phyloP scores from a whole-genome alignment of 2,113 vertebrate genomes.

The Thunnus thynnus region DNA sequence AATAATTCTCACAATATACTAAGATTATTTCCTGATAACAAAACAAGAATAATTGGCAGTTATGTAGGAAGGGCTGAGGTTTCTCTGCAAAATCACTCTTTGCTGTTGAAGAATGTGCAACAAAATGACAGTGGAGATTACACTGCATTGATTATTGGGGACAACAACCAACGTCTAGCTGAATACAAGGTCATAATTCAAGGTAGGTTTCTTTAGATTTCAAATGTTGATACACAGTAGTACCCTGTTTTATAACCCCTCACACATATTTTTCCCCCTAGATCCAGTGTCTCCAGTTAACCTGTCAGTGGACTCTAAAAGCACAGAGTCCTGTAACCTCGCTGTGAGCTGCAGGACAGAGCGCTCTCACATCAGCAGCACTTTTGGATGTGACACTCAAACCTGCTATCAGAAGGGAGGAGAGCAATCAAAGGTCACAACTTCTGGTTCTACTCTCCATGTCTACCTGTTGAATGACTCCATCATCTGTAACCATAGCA shows the following conservation, averaged over 20 bases:
- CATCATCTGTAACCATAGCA: too few species aligned
- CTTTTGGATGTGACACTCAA: neutral
- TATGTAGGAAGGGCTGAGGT: neutral
- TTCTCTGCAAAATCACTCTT: neutral
- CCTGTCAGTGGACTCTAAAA: fast-evolving
- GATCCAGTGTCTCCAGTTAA: conserved; percentile 40
- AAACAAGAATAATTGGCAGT: too few species aligned
- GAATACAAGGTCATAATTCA: conserved; percentile 18
- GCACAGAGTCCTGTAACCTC: conserved; percentile 16
- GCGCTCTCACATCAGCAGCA: conserved; percentile 14
- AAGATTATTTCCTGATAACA: fast-evolving
- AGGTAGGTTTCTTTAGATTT: conserved; percentile 10
- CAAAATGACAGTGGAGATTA: neutral
- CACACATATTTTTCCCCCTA: neutral
- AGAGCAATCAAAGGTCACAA: too few species aligned
- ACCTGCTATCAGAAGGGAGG: conserved; percentile 24
- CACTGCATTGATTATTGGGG: neutral
- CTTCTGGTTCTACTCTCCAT: too few species aligned
- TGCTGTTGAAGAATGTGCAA: conserved; percentile 13
- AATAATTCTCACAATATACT: neutral
- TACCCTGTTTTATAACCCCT: neutral
- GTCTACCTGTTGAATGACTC: too few species aligned
- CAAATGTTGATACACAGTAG: too few species aligned
- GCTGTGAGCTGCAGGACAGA: conserved; percentile 42
- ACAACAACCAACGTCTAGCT: fast-evolving